Base-by-base conservation (phyloP, 2,797 vertebrate genomes). In the Silurus lanzhouensis region DNA sequence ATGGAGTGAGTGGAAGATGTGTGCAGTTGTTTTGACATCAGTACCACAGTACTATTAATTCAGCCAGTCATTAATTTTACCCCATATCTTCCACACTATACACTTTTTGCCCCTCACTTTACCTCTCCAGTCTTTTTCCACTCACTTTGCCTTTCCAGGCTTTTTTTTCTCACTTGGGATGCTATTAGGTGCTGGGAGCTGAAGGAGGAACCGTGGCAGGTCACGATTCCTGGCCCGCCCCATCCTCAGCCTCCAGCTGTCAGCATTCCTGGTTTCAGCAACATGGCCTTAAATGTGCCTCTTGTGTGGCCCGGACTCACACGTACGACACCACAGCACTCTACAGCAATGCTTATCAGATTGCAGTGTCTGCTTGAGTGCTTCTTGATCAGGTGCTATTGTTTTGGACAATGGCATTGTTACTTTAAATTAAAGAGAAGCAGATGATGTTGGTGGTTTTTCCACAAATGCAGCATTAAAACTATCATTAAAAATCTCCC, bases 191-290 rank as follows among this genome's bases (percentile, higher is more conserved):
- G 77, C 85, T 61, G 4, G 27, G 77, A 87, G 67, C 82, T 80
- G 64, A 71, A 87, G 87, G 81, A 88, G 78, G 68, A 75, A 71
- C 67, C 46, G n/a, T 52, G 25, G 64, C 78, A 48, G 60, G 77
- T 88, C 58, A 55, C 52, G 78, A 87, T 81, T 91, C 88, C 87
- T 85, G 86, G 57, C 58, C 52, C 3, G n/a, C 89, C 84, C 74
- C 22, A 13, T 44, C 70, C 80, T 25, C 46, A 67, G 52, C 55
- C 72, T 77, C 83, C 88, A 89, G 85, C 89, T 88, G 87, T 88
- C 86, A 72, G 76, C 87, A 87, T 91, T 91, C 84, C 84, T 63
- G 81, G 83, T 90, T 85, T 88, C 86, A 88, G 83, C 86, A 88
- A 82, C 81, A 81, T 87, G 87, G 85, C 89, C 86, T 88, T 89